Evolutionary conservation across 2,888 invertebrate species (phyloP).

Genomic region (Tillus elongatus): DNA sequence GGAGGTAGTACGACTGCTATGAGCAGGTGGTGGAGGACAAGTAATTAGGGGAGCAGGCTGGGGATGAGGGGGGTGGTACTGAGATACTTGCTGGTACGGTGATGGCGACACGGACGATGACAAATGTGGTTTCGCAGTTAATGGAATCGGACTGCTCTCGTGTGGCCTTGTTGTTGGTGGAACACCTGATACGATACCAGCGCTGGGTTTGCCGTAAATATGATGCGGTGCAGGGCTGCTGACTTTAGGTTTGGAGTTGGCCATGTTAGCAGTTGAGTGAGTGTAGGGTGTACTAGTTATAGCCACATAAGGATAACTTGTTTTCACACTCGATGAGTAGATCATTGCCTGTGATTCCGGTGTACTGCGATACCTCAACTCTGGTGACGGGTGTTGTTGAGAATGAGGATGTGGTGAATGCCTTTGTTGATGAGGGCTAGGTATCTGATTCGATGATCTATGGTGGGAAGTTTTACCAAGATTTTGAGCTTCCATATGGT

Average conservation of each 20-base stretch:
- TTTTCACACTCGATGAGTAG: conserved; percentile 31
- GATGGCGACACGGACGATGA: conserved; percentile 43
- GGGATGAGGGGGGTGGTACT: conserved; percentile 41
- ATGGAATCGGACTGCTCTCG: conserved; percentile 27
- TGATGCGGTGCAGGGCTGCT: conserved; percentile 71
- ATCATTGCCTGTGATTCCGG: conserved; percentile 36
- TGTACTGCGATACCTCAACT: conserved; percentile 34
- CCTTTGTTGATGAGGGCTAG: conserved; percentile 39
- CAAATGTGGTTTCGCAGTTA: conserved; percentile 44
- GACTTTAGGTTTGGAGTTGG: conserved; percentile 56
- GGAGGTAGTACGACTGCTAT: conserved; percentile 36
- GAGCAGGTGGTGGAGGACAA: conserved; percentile 49
- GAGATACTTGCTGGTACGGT: conserved; percentile 44
- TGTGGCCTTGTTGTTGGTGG: conserved; percentile 47
- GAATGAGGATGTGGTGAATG: conserved; percentile 23
- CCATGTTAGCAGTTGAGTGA: conserved; percentile 43
- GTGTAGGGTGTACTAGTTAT: conserved; percentile 40
- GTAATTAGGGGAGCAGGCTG: conserved; percentile 34
- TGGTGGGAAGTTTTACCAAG: conserved; percentile 32
- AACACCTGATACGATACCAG: conserved; percentile 50
- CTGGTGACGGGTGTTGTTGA: conserved; percentile 36
- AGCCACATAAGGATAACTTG: conserved; percentile 41
- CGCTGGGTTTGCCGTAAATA: conserved; percentile 59
- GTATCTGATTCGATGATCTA: conserved; percentile 35
- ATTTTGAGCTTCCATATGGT: conserved; percentile 35